Conservation (phyloP, 2,888 invertebrate genomes). For the Schizotus pectinicornis region DNA sequence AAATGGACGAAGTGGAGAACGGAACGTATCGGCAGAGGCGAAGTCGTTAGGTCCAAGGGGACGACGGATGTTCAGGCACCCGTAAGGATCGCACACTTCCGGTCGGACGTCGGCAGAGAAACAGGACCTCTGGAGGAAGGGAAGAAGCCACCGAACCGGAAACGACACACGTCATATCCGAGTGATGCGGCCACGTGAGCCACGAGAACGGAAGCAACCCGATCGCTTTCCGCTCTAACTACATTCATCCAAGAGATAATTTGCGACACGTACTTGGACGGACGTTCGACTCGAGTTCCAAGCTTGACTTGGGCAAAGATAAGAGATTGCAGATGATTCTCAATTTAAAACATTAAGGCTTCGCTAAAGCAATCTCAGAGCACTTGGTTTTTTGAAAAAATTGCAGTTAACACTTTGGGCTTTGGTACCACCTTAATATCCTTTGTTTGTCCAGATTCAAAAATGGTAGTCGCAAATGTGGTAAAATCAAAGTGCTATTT, state of each 20-base stretch:
- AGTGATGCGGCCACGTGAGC: conserved; percentile 43
- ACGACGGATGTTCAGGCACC: not conserved
- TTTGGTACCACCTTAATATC: too few species aligned
- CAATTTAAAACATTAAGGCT: too few species aligned
- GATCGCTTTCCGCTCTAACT: not conserved
- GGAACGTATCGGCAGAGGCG: not conserved
- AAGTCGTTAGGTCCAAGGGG: too few species aligned
- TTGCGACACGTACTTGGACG: not conserved
- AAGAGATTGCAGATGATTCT: too few species aligned
- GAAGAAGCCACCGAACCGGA: conserved; percentile 42
- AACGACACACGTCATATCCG: conserved; percentile 46
- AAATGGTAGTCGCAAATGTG: too few species aligned
- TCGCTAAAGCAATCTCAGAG: too few species aligned
- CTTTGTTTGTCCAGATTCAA: too few species aligned
- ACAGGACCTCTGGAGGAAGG: conserved; percentile 7
- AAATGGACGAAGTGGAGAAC: not conserved
- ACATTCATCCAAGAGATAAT: not conserved
- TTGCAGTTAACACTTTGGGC: too few species aligned
- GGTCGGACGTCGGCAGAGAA: conserved; percentile 4
- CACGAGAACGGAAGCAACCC: conserved; percentile 33
- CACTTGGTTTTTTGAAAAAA: too few species aligned
- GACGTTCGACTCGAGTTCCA: too few species aligned
- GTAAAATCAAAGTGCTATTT: too few species aligned
- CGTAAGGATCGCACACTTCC: conserved; percentile 7
- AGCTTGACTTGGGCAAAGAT: too few species aligned